Evolutionary conservation across 2,888 invertebrate genomes (phyloP).

Genomic region (Orthonychiurus folsomi): DNA sequence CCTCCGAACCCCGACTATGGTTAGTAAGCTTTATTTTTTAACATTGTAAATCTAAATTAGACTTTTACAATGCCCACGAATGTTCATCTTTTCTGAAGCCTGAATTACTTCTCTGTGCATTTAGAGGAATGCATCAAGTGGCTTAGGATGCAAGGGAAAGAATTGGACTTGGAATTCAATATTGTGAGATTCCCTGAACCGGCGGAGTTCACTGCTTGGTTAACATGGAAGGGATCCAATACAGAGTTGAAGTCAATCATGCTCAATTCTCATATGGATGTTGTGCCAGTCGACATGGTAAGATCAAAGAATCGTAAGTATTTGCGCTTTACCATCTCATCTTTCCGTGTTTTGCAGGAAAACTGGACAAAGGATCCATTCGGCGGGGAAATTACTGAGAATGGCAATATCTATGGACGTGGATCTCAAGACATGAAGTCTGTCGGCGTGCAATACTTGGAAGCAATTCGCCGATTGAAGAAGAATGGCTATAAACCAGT

Average conservation of each 20-base stretch:
- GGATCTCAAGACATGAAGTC: slow-evolving; percentile 84
- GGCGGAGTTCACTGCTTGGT: slow-evolving; percentile 66
- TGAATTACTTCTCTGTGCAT: too few species aligned
- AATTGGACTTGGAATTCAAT: slow-evolving; percentile 57
- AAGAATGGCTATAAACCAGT: slow-evolving; percentile 49
- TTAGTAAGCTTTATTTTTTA: too few species aligned
- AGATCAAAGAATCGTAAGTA: slow-evolving; percentile 39
- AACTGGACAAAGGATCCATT: slow-evolving; percentile 87
- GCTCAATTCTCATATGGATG: slow-evolving; percentile 93
- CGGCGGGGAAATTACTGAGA: slow-evolving; percentile 68
- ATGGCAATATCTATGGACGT: slow-evolving; percentile 78
- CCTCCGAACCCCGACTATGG: too few species aligned
- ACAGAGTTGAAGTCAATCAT: slow-evolving; percentile 62
- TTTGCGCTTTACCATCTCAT: not conserved
- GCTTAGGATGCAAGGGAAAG: slow-evolving; percentile 61
- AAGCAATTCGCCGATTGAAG: too few species aligned
- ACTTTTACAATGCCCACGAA: too few species aligned
- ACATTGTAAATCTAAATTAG: too few species aligned
- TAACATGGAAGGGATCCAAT: slow-evolving; percentile 72
- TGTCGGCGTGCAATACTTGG: slow-evolving; percentile 66
- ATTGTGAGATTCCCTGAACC: slow-evolving; percentile 53
- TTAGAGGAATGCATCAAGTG: slow-evolving; percentile 70
- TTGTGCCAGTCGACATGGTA: slow-evolving; percentile 87
- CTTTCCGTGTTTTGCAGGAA: slow-evolving; percentile 12
- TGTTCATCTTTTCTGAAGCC: too few species aligned